Evolutionary conservation across 2,113 vertebrate genomes (phyloP).

Genomic region (Trematocara zebra): DNA sequence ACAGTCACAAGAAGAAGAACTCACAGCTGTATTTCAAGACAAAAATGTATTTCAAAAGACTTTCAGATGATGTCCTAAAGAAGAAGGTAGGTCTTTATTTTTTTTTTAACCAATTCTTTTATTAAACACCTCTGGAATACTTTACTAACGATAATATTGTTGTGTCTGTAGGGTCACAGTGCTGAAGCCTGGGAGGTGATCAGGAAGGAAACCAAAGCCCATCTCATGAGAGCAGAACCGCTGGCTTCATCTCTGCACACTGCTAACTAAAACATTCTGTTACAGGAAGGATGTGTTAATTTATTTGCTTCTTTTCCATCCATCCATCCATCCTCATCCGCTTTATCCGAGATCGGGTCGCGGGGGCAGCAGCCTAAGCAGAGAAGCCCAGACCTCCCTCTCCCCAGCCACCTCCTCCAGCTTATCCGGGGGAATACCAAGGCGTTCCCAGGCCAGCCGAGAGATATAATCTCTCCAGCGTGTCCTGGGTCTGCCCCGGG

Average conservation of each 20-base stretch:
- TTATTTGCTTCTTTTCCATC: not conserved
- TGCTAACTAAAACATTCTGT: not conserved
- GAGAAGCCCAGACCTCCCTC: no score
- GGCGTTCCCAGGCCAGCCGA: no score
- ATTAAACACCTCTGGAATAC: not conserved
- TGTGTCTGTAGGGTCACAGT: conserved; percentile 37
- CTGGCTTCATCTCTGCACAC: conserved; percentile 5
- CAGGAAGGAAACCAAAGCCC: conserved; percentile 21
- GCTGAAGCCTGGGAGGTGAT: conserved; percentile 60
- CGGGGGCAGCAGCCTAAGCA: no score
- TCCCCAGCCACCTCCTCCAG: no score
- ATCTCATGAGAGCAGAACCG: conserved; percentile 27
- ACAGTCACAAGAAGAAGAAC: not conserved
- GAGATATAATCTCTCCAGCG: no score
- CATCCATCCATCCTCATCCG: no score
- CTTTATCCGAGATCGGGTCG: no score
- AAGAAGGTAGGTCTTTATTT: not conserved
- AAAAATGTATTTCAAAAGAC: conserved; percentile 38
- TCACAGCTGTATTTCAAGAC: not conserved
- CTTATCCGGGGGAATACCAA: no score
- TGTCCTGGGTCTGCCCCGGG: no score
- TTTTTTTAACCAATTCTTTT: rapidly evolving
- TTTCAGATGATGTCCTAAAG: not conserved
- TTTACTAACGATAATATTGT: not conserved
- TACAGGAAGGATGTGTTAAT: not conserved